Conservation (phyloP, 2,797 vertebrate species). For the Peromyscus eremicus region DNA sequence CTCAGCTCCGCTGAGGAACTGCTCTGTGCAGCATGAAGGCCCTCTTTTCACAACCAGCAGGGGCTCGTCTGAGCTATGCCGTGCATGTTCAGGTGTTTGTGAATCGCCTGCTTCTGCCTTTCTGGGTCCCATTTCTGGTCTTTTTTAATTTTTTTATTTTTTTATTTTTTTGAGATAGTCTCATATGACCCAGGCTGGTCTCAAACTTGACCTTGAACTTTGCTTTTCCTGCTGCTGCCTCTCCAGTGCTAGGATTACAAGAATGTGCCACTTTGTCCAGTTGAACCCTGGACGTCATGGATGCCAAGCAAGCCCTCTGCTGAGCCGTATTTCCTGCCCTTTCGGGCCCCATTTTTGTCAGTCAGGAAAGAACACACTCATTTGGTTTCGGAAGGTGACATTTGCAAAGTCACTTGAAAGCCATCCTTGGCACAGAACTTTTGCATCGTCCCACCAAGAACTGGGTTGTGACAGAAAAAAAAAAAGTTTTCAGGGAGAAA, state of each 20-base stretch:
- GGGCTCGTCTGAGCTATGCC: conserved; percentile 34
- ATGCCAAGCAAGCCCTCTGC: background rate
- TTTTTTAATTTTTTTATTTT: background rate
- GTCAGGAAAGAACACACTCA: conserved; percentile 61
- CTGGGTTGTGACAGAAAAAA: conserved; percentile 59
- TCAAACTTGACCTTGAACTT: background rate
- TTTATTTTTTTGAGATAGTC: background rate
- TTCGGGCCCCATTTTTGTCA: conserved; percentile 71
- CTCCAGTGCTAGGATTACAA: background rate
- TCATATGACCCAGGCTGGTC: background rate
- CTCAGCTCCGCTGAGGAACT: too few relatives aligned
- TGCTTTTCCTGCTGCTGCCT: background rate
- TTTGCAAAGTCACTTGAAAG: conserved; percentile 82
- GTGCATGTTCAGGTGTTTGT: conserved; percentile 64
- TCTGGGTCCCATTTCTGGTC: background rate
- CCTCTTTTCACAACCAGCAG: conserved; percentile 52
- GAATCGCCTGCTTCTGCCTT: conserved; percentile 53
- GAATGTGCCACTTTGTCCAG: background rate
- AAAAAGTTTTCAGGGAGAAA: conserved; percentile 79
- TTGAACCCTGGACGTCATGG: background rate
- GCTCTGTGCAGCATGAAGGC: background rate
- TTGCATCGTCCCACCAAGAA: conserved; percentile 76
- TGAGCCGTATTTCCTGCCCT: background rate
- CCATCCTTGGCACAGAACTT: conserved; percentile 83
- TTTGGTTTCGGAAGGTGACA: conserved; percentile 80